phyloP scores from a whole-genome alignment of 2,797 vertebrate genomes.

The Myotis daubentonii region DNA sequence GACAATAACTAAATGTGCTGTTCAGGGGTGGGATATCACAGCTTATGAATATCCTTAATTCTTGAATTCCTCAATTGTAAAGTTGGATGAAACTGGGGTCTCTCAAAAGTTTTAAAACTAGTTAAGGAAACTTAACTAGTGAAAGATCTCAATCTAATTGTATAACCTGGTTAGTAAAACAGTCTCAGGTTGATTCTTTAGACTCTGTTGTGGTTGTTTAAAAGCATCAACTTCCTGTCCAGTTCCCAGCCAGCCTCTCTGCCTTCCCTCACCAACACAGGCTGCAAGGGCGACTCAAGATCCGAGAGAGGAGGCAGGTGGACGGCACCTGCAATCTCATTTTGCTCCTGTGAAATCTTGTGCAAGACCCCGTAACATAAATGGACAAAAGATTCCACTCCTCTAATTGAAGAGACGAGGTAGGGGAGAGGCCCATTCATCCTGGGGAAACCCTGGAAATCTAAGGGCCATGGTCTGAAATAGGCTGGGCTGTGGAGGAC shows the following conservation, averaged over 20 bases:
- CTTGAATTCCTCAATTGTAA: not conserved
- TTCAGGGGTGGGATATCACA: not conserved
- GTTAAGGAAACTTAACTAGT: not conserved
- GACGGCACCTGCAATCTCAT: not conserved
- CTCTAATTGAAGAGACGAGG: not conserved
- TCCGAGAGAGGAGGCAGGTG: not conserved
- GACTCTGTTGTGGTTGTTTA: not conserved
- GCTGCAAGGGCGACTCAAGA: accelerated
- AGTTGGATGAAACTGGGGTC: not conserved
- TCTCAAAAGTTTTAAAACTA: not conserved
- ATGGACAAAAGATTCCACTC: not conserved
- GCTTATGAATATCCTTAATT: not conserved
- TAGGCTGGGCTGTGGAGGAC: not conserved
- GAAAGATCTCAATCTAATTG: not conserved
- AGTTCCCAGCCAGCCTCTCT: not conserved
- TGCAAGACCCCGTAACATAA: not conserved
- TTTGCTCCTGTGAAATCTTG: not conserved
- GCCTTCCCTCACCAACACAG: not conserved
- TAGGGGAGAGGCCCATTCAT: not conserved
- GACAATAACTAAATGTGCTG: not conserved
- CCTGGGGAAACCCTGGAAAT: not conserved
- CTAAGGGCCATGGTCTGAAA: not conserved
- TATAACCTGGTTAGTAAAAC: not conserved
- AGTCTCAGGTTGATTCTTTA: not conserved
- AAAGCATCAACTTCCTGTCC: not conserved